phyloP scores from a whole-genome alignment of 2,113 vertebrate genomes.

The rabbit (Oryctolagus cuniculus) region DNA sequence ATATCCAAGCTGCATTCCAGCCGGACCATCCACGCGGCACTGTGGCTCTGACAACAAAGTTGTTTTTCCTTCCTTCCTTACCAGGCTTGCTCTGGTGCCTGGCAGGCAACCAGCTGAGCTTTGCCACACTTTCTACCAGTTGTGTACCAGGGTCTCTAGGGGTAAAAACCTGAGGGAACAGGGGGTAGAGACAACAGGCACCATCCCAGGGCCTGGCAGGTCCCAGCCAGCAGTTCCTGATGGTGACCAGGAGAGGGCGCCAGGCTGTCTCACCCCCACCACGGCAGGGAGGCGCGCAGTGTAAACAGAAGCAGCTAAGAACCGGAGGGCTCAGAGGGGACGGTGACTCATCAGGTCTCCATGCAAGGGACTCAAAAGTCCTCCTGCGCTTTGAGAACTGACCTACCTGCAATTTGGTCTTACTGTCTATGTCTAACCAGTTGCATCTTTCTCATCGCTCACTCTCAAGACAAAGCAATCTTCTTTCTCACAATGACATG shows the following conservation, averaged over 20 bases:
- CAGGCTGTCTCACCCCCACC: neutral
- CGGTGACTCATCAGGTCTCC: neutral
- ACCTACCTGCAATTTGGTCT: neutral
- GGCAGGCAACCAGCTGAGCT: neutral
- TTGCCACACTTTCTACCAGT: neutral
- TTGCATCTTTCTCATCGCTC: neutral
- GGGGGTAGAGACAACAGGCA: neutral
- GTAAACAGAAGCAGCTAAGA: slow-evolving; percentile 31
- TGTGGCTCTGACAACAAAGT: neutral
- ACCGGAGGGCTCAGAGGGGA: neutral
- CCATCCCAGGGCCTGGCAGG: neutral
- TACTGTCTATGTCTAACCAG: neutral
- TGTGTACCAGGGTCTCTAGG: neutral
- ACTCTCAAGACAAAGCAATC: neutral
- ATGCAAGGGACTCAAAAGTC: neutral
- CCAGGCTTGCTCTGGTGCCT: neutral
- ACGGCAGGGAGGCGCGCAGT: neutral
- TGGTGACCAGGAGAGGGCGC: slow-evolving; percentile 48
- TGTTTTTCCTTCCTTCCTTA: neutral
- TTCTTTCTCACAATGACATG: neutral
- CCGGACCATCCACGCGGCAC: neutral
- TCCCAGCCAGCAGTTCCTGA: neutral
- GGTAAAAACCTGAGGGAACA: neutral
- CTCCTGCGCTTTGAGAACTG: neutral
- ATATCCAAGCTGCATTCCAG: neutral